Evolutionary conservation across 2,888 invertebrate genomes (phyloP), one percentile per base, ranked within the genome.

Genomic region (Lasioglossum lativentre): DNA sequence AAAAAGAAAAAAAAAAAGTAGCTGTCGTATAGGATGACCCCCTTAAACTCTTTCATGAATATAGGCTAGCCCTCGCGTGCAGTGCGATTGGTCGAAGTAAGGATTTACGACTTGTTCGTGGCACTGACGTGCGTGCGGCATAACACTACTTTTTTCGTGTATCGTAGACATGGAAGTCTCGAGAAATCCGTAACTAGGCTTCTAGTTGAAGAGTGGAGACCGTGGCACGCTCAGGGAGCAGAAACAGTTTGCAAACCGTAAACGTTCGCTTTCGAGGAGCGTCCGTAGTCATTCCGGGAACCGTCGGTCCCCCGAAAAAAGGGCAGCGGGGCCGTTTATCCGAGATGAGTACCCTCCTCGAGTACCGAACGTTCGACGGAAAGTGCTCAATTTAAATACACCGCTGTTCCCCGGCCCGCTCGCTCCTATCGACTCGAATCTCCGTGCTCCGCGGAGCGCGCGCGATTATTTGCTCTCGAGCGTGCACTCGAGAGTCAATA

Each of bases 401-500:
- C 52, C 73, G 34, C 34, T 40, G 34, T 27, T 27, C 59, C 40
- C 70, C 66, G 16, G 19, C 68, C 3, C 38, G 5, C 38, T 72
- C 72, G 34, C 34, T 78, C 75, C 71, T 80, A 84, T 78, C 85
- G 75, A 84, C n/a, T n/a, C 75, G 47, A 80, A 84, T 71, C 74
- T 83, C 40, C 47, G 63, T 45, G 16, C 42, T 16, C 23, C 40
- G 52, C 72, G 45, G 27, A 70, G 66, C 47, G 23, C 47, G 23
- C 42, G 72, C 56, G 81, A 85, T 86, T 85, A 85, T 88, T 87
- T 85, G 85, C 87, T 78, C 81, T 47, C 45, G 59, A 80, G 82
- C 52, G 80, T 73, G 73, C 56, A 56, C 82, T 82, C 75, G 82
- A 80, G 76, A 87, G 85, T 88, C 87, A 87, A 88, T 88, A 88